A percentile compares a stretch with the other conserved stretches of the same genome.
Evolutionary conservation across 1,140 invertebrate genomes (phyloP).

Genomic region (Euglossa dilemma): DNA sequence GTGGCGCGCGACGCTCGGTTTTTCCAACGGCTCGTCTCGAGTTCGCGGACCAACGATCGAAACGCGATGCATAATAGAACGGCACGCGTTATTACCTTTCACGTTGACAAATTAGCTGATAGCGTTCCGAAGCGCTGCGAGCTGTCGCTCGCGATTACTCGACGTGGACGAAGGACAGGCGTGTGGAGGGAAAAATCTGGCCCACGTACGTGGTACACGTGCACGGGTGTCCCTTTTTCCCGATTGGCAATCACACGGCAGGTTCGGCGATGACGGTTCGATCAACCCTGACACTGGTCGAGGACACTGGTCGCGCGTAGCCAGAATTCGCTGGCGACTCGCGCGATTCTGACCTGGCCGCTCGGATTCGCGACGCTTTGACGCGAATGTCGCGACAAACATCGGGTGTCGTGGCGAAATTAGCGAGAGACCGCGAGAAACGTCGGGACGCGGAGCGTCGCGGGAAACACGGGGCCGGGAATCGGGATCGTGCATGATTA

Average conservation of each 20-base stretch:
- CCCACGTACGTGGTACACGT: too few species aligned
- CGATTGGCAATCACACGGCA: background rate
- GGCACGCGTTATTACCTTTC: slow-evolving; percentile 37
- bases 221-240: background rate
- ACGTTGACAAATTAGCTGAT: slow-evolving; percentile 27
- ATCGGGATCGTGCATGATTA: background rate
- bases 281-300: background rate
- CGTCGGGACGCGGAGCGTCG: background rate
- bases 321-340: background rate
- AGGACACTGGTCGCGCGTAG: background rate
- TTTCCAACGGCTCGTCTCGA: background rate
- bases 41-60: background rate
- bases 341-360: background rate
- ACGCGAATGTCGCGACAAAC: slow-evolving; percentile 12
- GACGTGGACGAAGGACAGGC: background rate
- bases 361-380: too few species aligned
- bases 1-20: background rate
- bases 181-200: background rate
- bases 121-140: slow-evolving; percentile 30
- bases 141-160: slow-evolving; percentile 15
- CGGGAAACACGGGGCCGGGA: background rate
- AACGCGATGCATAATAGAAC: slow-evolving; percentile 23
- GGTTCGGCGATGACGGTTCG: background rate
- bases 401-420: slow-evolving; percentile 18
- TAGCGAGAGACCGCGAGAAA: slow-evolving; percentile 45